These are phyloP conservation scores for Toxostoma redivivum DNA, from an alignment of 2,113 vertebrate species.

Conservation along the genomic window DNA sequence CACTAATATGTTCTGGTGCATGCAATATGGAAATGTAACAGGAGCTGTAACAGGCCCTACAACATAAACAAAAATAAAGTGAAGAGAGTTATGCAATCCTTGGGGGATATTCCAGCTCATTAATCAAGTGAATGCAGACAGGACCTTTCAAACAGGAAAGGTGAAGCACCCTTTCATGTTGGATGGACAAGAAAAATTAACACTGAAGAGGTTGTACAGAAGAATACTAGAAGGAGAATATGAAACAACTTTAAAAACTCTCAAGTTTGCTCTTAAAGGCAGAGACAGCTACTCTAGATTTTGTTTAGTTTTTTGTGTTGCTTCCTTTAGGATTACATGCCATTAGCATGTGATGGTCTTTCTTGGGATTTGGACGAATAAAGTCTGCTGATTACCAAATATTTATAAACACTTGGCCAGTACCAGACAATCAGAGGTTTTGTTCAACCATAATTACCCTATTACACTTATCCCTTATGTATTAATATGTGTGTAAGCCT, in stretches of 20 bases:
- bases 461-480: constrained; percentile 2
- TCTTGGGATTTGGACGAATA: constrained; percentile 19
- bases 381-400: constrained; percentile 44
- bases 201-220: background rate
- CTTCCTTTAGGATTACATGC: background rate
- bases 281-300: background rate
- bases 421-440: constrained; percentile 52
- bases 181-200: background rate
- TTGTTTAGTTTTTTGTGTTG: constrained; percentile 1
- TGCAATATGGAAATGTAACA: constrained; percentile 12
- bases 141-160: background rate
- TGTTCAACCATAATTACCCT: constrained; percentile 30
- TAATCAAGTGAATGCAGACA: constrained; percentile 20
- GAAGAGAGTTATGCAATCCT: constrained; percentile 30
- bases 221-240: background rate
- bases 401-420: constrained; percentile 46
- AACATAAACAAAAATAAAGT: constrained; percentile 42
- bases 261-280: background rate
- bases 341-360: constrained; percentile 48
- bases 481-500: constrained; percentile 10
- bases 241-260: background rate
- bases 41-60: background rate
- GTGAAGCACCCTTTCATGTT: background rate
- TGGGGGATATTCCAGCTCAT: constrained; percentile 36
- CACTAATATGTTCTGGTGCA: background rate